Evolutionary conservation across 2,888 invertebrate genomes (phyloP).

Genomic region (Mongoloraphidia duomilia): DNA sequence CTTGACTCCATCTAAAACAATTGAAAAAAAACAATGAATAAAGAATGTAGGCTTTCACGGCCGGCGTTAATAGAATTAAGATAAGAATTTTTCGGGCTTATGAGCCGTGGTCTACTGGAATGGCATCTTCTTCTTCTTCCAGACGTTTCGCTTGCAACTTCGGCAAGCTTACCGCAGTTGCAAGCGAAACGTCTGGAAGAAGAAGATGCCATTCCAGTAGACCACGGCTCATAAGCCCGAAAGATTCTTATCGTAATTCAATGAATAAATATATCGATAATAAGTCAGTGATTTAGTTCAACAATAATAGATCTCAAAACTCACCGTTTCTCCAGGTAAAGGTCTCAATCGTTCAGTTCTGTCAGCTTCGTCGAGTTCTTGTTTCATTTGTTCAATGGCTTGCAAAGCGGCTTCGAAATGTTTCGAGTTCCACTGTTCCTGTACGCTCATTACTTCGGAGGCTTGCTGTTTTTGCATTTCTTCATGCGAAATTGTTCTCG

Average conservation of each 20-base stretch:
- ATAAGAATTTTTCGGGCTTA: no score
- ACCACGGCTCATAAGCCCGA: no score
- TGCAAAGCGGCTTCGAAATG: conserved; percentile 68
- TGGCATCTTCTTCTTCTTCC: no score
- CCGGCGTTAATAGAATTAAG: no score
- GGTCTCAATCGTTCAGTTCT: conserved; percentile 64
- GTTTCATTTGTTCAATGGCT: conserved; percentile 62
- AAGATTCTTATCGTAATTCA: no score
- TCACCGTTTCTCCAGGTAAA: conserved; percentile 69
- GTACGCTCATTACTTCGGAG: conserved; percentile 12
- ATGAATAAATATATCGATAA: neutral
- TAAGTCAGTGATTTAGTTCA: neutral
- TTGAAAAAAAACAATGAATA: neutral
- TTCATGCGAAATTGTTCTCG: conserved; percentile 1
- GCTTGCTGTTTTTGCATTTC: neutral
- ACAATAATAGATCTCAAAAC: conserved; percentile 11
- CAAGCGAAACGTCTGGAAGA: no score
- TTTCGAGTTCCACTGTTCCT: neutral
- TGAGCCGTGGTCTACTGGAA: no score
- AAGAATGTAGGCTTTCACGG: no score
- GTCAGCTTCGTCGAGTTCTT: conserved; percentile 69
- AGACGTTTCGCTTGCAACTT: no score
- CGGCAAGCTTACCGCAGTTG: no score
- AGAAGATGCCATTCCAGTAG: no score
- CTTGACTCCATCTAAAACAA: conserved; percentile 36